Percentiles rank a stretch among this genome's conserved stretches.
Evolutionary conservation across 2,888 invertebrate genomes (phyloP).

Genomic region (Microctonus aethiopoides): DNA sequence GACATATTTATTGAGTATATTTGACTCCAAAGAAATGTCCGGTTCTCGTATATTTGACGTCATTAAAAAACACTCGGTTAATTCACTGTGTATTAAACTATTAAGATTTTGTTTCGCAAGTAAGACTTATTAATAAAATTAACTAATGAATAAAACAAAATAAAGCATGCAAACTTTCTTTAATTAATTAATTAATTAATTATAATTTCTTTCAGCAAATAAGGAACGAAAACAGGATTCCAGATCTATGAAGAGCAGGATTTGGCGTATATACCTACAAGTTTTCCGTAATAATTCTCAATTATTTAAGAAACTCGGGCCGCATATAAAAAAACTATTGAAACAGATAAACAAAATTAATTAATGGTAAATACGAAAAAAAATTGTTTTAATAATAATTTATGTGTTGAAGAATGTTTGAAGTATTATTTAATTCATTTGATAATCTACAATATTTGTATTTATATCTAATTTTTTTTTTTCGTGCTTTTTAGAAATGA

Average conservation of each 20-base stretch:
- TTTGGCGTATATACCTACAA: not conserved
- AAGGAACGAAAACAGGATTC: not conserved
- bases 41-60: not conserved
- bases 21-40: not conserved
- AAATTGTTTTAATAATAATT: not conserved
- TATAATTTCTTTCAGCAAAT: not conserved
- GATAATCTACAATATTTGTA: not conserved
- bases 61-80: not conserved
- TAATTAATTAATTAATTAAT: not conserved
- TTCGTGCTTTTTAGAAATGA: not conserved
- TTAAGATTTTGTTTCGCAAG: not conserved
- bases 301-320: not conserved
- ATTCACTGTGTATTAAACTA: not conserved
- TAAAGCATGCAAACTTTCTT: not conserved
- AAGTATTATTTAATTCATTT: not conserved
- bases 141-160: not conserved
- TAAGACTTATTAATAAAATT: not conserved
- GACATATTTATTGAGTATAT: not conserved
- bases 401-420: not conserved
- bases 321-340: not conserved
- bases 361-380: not conserved
- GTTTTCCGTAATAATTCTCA: not conserved
- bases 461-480: not conserved
- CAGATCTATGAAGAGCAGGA: not conserved
- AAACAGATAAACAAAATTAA: not conserved